A percentile compares a stretch with the other conserved stretches of the same genome.
phyloP scores from a whole-genome alignment of 2,888 invertebrate species.

The Drosophila tripunctata region DNA sequence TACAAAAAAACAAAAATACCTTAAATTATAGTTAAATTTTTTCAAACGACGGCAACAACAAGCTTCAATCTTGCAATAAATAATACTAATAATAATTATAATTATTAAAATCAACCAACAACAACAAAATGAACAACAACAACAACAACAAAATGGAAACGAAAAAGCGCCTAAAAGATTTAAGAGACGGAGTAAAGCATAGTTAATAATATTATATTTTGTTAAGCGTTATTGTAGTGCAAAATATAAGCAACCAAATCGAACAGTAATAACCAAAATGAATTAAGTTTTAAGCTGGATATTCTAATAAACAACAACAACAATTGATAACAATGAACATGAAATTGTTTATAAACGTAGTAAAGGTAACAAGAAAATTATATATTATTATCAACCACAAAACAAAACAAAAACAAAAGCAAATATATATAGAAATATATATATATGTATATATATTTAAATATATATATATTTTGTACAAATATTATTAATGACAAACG shows the following conservation, averaged over 20 bases:
- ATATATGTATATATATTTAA: conserved; percentile 10
- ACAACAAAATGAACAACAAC: conserved; percentile 16
- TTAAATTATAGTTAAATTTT: conserved; percentile 72
- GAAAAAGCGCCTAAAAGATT: conserved; percentile 57
- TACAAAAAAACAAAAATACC: conserved; percentile 34
- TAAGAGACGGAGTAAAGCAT: conserved; percentile 24
- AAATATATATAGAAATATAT: background rate
- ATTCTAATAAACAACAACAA: conserved; percentile 32
- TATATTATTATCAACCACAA: conserved; percentile 34
- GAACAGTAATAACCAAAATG: conserved; percentile 36
- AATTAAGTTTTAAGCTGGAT: conserved; percentile 69
- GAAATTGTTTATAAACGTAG: conserved; percentile 67
- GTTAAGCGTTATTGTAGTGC: conserved; percentile 76
- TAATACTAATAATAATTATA: conserved; percentile 24
- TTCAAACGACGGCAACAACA: conserved; percentile 50
- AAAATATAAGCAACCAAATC: conserved; percentile 53
- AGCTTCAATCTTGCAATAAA: conserved; percentile 51
- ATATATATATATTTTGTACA: conserved; percentile 77
- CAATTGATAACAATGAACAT: conserved; percentile 25
- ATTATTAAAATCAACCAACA: conserved; percentile 24
- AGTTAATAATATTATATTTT: conserved; percentile 81
- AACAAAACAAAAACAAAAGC: conserved; percentile 21
- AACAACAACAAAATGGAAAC: conserved; percentile 46
- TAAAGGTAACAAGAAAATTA: conserved; percentile 27
- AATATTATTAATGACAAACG: conserved; percentile 65